phyloP scores from a whole-genome alignment of 1,140 invertebrate species.

The Ips typographus region DNA sequence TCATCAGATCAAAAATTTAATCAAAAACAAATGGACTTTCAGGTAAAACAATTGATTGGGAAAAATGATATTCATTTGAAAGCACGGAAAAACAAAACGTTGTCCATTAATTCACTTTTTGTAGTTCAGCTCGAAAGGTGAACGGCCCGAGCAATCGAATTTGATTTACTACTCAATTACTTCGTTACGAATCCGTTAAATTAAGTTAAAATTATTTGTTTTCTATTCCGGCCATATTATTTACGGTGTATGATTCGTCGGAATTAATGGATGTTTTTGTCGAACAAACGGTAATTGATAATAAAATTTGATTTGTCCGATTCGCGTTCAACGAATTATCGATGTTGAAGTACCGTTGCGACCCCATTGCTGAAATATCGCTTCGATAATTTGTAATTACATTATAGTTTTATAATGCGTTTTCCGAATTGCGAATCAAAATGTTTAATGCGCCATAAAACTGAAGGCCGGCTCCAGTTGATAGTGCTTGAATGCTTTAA shows the following conservation, averaged over 20 bases:
- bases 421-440: background rate
- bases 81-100: too few species aligned
- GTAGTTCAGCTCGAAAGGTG: background rate
- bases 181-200: slow-evolving; percentile 26
- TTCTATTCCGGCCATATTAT: slow-evolving; percentile 26
- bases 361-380: slow-evolving; percentile 9
- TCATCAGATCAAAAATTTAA: too few species aligned
- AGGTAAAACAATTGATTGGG: too few species aligned
- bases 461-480: background rate
- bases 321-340: slow-evolving; percentile 18
- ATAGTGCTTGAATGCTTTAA: background rate
- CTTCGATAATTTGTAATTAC: slow-evolving; percentile 10
- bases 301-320: slow-evolving; percentile 29
- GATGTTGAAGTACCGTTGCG: slow-evolving; percentile 4
- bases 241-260: slow-evolving; percentile 15
- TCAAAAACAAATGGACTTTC: too few species aligned
- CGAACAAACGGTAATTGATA: slow-evolving; percentile 25
- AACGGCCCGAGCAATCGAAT: slow-evolving; percentile 10
- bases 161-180: slow-evolving; percentile 23
- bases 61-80: too few species aligned
- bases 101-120: too few species aligned
- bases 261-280: slow-evolving; percentile 31
- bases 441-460: slow-evolving; percentile 1
- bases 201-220: slow-evolving; percentile 29
- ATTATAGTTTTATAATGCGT: slow-evolving; percentile 5